A percentile compares a stretch with the other conserved stretches of the same genome.
Conservation (phyloP, 2,888 invertebrate species). For the Graphium colonna region DNA sequence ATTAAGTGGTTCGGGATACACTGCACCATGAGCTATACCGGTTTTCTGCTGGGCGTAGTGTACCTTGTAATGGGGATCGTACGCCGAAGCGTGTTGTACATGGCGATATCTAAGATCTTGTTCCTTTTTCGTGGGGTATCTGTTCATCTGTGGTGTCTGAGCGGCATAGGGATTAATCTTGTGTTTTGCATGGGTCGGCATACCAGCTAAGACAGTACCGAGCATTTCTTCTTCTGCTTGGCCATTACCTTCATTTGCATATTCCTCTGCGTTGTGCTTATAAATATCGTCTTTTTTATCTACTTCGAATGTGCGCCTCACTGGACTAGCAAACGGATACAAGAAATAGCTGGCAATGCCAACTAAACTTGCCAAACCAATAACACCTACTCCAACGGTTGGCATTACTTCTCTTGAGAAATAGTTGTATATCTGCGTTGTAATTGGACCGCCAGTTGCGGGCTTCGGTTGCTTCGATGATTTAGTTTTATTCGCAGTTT, state of each 20-base stretch:
- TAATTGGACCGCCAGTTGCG: slow-evolving; percentile 75
- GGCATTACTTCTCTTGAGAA: slow-evolving; percentile 90
- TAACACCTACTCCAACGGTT: slow-evolving; percentile 87
- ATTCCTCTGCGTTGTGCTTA: slow-evolving; percentile 84
- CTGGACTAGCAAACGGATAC: slow-evolving; percentile 85
- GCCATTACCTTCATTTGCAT: slow-evolving; percentile 82
- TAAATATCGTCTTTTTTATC: slow-evolving; percentile 83
- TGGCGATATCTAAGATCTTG: slow-evolving; percentile 72
- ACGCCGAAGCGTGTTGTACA: slow-evolving; percentile 47
- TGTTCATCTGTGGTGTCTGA: slow-evolving; percentile 60
- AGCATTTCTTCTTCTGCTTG: slow-evolving; percentile 89
- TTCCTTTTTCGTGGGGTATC: slow-evolving; percentile 65
- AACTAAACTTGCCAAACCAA: slow-evolving; percentile 86
- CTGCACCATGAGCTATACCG: slow-evolving; percentile 70
- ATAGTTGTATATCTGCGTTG: slow-evolving; percentile 88
- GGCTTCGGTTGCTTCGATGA: slow-evolving; percentile 65
- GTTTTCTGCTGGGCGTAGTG: slow-evolving; percentile 73
- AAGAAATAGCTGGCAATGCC: slow-evolving; percentile 88
- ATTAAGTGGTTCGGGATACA: slow-evolving; percentile 62
- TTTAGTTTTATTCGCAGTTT: slow-evolving; percentile 77
- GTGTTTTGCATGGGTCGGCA: slow-evolving; percentile 76
- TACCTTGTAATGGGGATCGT: slow-evolving; percentile 62
- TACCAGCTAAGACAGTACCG: slow-evolving; percentile 86
- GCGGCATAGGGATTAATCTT: slow-evolving; percentile 69
- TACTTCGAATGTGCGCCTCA: slow-evolving; percentile 83